phyloP scores from a whole-genome alignment of 2,888 invertebrate genomes.

The Diadegma fenestrale region DNA sequence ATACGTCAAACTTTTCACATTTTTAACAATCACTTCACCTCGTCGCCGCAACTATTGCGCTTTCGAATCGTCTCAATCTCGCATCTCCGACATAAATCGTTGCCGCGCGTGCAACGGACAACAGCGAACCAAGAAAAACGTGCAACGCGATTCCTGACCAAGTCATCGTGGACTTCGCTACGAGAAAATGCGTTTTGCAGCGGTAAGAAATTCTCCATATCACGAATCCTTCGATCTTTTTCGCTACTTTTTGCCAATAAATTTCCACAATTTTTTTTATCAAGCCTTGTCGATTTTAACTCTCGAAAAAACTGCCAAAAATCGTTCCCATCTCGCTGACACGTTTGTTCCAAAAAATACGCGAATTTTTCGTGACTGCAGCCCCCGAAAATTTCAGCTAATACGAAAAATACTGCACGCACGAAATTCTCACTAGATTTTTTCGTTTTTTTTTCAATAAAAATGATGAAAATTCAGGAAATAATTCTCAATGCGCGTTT shows the following conservation, averaged over 20 bases:
- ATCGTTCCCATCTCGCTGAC: neutral
- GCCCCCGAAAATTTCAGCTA: neutral
- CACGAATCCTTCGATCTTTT: neutral
- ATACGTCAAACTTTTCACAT: neutral
- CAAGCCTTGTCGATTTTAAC: neutral
- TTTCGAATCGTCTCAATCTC: slow-evolving; percentile 1
- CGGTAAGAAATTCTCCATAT: slow-evolving; percentile 38
- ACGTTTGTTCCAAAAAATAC: neutral
- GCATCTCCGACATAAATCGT: neutral
- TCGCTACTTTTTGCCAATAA: neutral
- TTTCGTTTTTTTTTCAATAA: too few species aligned
- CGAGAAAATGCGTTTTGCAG: slow-evolving; percentile 61
- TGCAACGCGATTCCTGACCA: slow-evolving; percentile 44
- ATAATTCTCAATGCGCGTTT: too few species aligned
- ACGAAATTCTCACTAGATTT: too few species aligned
- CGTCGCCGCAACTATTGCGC: neutral
- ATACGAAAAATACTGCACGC: neutral
- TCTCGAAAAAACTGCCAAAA: neutral
- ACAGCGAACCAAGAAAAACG: slow-evolving; percentile 39
- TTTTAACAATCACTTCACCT: slow-evolving; percentile 22
- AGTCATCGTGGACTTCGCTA: slow-evolving; percentile 61
- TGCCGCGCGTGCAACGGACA: slow-evolving; percentile 11
- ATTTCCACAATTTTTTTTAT: neutral
- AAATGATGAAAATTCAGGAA: too few species aligned
- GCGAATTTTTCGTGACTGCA: neutral